Conservation (phyloP, 2,113 vertebrate genomes). For the Nothobranchius furzeri region DNA sequence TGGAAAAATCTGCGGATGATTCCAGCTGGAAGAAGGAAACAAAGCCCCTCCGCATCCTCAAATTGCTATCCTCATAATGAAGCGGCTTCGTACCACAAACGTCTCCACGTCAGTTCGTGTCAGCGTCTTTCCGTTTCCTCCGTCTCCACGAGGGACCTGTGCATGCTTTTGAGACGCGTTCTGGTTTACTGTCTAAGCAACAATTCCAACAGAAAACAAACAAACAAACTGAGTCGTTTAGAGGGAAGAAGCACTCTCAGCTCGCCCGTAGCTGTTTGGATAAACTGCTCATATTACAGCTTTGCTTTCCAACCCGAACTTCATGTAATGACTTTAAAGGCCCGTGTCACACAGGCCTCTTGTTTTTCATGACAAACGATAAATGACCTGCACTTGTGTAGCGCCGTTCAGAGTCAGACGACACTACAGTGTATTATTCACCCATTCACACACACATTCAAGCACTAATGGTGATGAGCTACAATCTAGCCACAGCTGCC, state of each 20-base stretch:
- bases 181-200: slow-evolving; percentile 15
- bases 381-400: no score
- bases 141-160: neutral
- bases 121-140: slow-evolving; percentile 10
- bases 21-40: slow-evolving; percentile 47
- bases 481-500: no score
- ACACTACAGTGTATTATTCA: no score
- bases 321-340: neutral
- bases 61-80: slow-evolving; percentile 46
- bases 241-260: no score
- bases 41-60: slow-evolving; percentile 33
- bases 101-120: slow-evolving; percentile 32
- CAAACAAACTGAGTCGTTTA: no score
- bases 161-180: slow-evolving; percentile 13
- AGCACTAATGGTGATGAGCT: no score
- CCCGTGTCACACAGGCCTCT: neutral
- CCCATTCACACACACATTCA: no score
- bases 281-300: slow-evolving; percentile 8
- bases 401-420: no score
- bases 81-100: slow-evolving; percentile 47
- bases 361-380: no score
- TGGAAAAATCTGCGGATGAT: slow-evolving; percentile 50
- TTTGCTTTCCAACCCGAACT: slow-evolving; percentile 26
- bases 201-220: slow-evolving; percentile 35
- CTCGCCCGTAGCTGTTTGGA: slow-evolving; percentile 3